Base-by-base conservation (phyloP, 1,140 invertebrate species). In the Liolophura sinensis region DNA sequence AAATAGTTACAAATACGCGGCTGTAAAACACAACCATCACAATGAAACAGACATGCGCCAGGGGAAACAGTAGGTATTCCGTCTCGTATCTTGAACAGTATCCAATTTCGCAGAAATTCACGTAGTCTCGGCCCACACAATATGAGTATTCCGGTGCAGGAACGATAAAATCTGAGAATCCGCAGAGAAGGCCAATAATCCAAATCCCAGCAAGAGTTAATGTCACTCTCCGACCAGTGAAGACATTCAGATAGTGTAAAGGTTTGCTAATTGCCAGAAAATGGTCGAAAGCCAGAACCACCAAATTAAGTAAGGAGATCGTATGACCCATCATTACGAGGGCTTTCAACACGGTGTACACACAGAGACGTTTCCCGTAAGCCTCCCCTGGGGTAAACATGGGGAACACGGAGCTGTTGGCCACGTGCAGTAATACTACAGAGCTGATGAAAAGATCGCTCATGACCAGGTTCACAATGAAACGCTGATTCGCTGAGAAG, bases 191-290 rank as follows among this genome's bases (percentile, higher is more conserved):
- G 22, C 87, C 82, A 0, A 82, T 56, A 5, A 87, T 80, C 90
- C 90, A 91, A 7, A 90, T 77, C 16, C 87, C 82, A 14, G 88
- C 84, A 60, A 94, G 91, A 14, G 93, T 85, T 0, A 90, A 80
- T 1, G 87, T 89, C 0, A 91, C 91, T 55, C 90, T 89, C 14
- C 89, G 83, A 46, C 84, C 81, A 47, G 65, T 73, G 64, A 80
- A 68, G 40, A 90, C 88, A 16, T 89, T 89, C 69, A 92, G 90
- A 80, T 95, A 94, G 18, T 92, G 89, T 25, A 95, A 85, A 0
- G 93, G 93, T 79, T 93, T 91, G 7, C 92, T 91, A 46, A 96
- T 92, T 0, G 93, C 93, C 69, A 92, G 90, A 82, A 93, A 94
- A 73, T 92, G 91, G 77, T 91, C 91, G 20, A 90, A 77, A 7